Percentiles rank a stretch among this genome's conserved stretches.
Evolutionary conservation across 2,113 vertebrate genomes (phyloP).

Genomic region (Myrmophylax atrothorax): DNA sequence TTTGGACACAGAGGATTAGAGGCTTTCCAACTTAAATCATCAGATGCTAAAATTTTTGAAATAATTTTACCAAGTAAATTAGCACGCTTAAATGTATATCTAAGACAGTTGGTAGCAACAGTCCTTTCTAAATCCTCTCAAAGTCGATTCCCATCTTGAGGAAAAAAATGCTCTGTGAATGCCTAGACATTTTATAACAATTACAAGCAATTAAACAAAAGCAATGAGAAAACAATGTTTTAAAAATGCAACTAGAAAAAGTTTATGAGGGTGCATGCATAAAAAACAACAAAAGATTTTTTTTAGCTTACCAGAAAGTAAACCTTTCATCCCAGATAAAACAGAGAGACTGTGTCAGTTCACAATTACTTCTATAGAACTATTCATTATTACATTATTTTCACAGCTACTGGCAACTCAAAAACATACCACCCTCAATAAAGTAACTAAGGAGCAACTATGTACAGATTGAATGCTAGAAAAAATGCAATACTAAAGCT

Average conservation of each 20-base stretch:
- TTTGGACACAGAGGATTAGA: constrained; percentile 19
- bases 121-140: background rate
- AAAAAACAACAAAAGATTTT: background rate
- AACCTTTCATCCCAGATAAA: constrained; percentile 10
- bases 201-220: background rate
- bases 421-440: background rate
- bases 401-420: background rate
- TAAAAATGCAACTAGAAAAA: background rate
- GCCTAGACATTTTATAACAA: background rate
- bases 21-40: background rate
- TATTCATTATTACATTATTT: background rate
- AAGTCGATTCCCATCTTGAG: background rate
- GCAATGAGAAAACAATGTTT: background rate
- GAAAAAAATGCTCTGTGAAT: background rate
- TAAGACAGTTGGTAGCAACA: background rate
- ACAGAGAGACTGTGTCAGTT: background rate
- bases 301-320: constrained; percentile 25
- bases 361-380: constrained; percentile 10
- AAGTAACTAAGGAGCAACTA: background rate
- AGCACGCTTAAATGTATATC: background rate
- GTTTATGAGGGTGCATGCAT: background rate
- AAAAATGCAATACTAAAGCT: background rate
- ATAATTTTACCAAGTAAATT: background rate
- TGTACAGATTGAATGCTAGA: background rate
- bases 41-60: background rate